Percentiles rank a stretch among this genome's conserved stretches.
Evolutionary conservation across 2,888 invertebrate species (phyloP).

Genomic region (Ceramica pisi): DNA sequence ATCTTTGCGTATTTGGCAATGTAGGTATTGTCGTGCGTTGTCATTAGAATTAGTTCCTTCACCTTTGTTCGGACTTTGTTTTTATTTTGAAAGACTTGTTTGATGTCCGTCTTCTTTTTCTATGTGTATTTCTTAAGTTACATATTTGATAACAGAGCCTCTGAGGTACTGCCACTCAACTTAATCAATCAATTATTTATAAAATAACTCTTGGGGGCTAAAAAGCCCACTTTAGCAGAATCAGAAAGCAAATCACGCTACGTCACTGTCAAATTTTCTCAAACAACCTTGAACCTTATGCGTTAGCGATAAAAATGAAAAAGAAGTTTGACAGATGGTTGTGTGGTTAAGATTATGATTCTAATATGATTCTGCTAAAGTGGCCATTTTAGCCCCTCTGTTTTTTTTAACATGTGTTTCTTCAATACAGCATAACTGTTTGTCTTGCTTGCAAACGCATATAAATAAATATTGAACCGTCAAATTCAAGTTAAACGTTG

Average conservation of each 20-base stretch:
- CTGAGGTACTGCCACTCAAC: background rate
- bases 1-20: background rate
- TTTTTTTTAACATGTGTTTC: background rate
- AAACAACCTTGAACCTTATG: too few relatives aligned
- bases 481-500: background rate
- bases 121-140: too few relatives aligned
- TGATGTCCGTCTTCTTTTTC: background rate
- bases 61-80: background rate
- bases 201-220: too few relatives aligned
- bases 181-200: too few relatives aligned
- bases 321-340: too few relatives aligned
- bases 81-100: background rate
- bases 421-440: background rate
- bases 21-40: background rate
- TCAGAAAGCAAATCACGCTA: too few relatives aligned
- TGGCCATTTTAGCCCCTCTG: too few relatives aligned
- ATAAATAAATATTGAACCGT: background rate
- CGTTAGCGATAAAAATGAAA: too few relatives aligned
- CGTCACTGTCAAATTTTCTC: too few relatives aligned
- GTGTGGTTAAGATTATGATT: too few relatives aligned
- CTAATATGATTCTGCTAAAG: too few relatives aligned
- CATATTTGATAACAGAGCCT: background rate
- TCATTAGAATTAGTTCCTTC: conserved; percentile 6
- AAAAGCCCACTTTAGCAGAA: too few relatives aligned
- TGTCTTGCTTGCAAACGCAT: background rate